Evolutionary conservation across 2,113 vertebrate genomes (phyloP), one percentile per base, ranked within the genome.

Genomic region (Arothron firmamentum): DNA sequence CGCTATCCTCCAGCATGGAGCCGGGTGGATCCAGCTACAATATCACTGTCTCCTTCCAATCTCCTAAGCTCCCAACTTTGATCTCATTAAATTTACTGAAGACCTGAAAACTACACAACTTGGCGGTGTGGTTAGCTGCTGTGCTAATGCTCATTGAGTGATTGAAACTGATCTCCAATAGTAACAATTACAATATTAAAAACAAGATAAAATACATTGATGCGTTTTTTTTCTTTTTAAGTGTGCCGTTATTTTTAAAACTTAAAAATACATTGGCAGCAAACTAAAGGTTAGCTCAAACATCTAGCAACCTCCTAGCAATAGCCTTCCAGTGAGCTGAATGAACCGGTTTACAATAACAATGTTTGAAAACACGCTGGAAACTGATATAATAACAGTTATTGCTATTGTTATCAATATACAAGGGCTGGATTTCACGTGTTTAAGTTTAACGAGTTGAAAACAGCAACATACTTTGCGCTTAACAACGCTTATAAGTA

Each of bases 241-340:
- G 21, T 23, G 21, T 23, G 3, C 3, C 21, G 3, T 23, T 23
- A 23, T 23, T 23, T 23, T 23, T 23, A 23, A 23, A 56, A 43
- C 21, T 46, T 68, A 11, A 46, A 34, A 52, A 31, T 31, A 31
- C 34, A 12, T 2, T 46, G 1, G 12, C 50, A 59, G 0, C 5
- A 14, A 28, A 60, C 63, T 54, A 60, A 21, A 54, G 1, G 57
- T 57, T 74, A 69, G 56, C 2, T 16, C 0, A 3, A 16, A 8
- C 1, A 25, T 45, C 47, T 69, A 70, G 49, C 62, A 55, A 34
- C 56, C 19, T 11, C 23, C n/a, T 56, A 55, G 52, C 52, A 31
- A 5, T 58, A 68, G 66, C 42, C 46, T 8, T 11, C 34, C 34
- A 12, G 25, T 7, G 25, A 28, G 25, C 18, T 19, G 9, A 3